Conservation (phyloP, 2,113 vertebrate species). For the Heptranchias perlo region DNA sequence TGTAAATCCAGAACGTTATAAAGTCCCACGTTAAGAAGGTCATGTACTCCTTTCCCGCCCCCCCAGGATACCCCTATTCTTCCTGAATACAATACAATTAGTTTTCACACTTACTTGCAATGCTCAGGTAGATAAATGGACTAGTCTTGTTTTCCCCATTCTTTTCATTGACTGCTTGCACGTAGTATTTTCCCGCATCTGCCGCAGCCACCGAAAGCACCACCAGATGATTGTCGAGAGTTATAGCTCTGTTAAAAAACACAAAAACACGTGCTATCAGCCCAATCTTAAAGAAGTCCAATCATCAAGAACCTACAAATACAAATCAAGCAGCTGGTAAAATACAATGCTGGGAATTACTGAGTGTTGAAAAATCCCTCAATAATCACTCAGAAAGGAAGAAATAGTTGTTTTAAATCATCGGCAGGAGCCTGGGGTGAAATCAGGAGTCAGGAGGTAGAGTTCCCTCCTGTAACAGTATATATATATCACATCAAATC, state of each 20-base stretch:
- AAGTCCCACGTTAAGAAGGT: neutral
- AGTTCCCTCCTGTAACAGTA: too few species aligned
- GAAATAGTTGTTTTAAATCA: neutral
- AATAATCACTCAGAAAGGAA: neutral
- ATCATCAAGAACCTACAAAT: neutral
- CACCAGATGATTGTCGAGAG: constrained; percentile 80
- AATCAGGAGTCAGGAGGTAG: neutral
- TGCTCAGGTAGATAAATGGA: constrained; percentile 61
- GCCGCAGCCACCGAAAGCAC: constrained; percentile 61
- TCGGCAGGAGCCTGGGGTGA: neutral
- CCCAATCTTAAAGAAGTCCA: neutral
- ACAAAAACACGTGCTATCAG: constrained; percentile 37
- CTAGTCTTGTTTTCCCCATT: constrained; percentile 82
- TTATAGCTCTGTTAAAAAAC: constrained; percentile 67
- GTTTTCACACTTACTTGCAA: constrained; percentile 62
- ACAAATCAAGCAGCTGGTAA: neutral
- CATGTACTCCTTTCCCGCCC: neutral
- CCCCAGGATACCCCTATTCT: neutral
- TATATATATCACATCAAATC: neutral
- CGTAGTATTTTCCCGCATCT: constrained; percentile 73
- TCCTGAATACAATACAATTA: neutral
- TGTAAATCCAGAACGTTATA: neutral
- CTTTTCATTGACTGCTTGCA: constrained; percentile 78
- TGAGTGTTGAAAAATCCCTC: neutral
- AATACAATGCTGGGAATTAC: neutral